Conservation (phyloP, 2,113 vertebrate genomes). For the Takifugu bimaculatus region DNA sequence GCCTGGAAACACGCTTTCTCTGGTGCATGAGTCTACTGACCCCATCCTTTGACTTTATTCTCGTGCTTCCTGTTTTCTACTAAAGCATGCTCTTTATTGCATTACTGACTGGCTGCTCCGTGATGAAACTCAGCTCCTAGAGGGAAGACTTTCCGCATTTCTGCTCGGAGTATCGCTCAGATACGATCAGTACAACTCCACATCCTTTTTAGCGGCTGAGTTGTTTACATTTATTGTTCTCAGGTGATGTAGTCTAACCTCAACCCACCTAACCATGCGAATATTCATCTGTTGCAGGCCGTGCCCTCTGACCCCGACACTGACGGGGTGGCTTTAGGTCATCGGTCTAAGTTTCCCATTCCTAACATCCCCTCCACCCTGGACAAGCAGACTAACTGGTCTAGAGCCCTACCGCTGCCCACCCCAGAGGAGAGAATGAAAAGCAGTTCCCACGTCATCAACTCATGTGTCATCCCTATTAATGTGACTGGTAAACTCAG, state of each 20-base stretch:
- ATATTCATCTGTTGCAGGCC: constrained; percentile 81
- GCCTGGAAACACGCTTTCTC: too few species aligned
- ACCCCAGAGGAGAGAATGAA: constrained; percentile 98
- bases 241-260: constrained; percentile 22
- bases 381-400: constrained; percentile 99
- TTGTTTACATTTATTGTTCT: background rate
- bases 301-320: constrained; percentile 82
- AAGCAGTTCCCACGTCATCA: constrained; percentile 89
- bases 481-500: constrained; percentile 91
- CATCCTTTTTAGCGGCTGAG: background rate
- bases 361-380: constrained; percentile 94
- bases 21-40: constrained; percentile 24
- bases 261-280: constrained; percentile 53
- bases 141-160: background rate
- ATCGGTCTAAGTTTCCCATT: constrained; percentile 89
- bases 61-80: constrained; percentile 11
- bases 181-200: background rate
- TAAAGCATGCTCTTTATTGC: constrained; percentile 39
- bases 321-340: constrained; percentile 87
- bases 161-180: too few species aligned
- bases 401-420: constrained; percentile 89
- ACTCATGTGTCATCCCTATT: constrained; percentile 96
- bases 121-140: constrained; percentile 38
- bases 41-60: constrained; percentile 9
- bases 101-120: constrained; percentile 6